Conservation (phyloP, 2,797 vertebrate species). For the Fratercula arctica region DNA sequence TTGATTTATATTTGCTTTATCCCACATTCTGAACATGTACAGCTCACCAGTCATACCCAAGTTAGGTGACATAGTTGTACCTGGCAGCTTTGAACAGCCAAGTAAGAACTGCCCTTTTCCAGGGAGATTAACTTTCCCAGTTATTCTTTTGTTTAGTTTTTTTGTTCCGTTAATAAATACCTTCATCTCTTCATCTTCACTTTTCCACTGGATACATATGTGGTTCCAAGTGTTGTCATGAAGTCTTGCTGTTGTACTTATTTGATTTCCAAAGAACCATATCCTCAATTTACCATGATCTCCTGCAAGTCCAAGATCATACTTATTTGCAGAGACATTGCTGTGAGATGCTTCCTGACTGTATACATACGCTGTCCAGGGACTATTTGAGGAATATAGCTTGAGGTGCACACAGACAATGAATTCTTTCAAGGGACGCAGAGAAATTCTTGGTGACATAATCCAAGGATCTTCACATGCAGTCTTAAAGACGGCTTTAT, state of each 20-base stretch:
- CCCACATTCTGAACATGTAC: conserved; percentile 77
- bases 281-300: conserved; percentile 41
- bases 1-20: conserved; percentile 27
- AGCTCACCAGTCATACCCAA: conserved; percentile 69
- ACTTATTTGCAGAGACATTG: conserved; percentile 8
- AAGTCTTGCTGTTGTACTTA: conserved; percentile 22
- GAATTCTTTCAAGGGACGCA: conserved; percentile 61
- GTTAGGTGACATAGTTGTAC: background rate
- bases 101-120: conserved; percentile 66
- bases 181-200: conserved; percentile 40
- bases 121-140: background rate
- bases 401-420: conserved; percentile 69
- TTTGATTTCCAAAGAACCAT: conserved; percentile 67
- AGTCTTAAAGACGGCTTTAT: conserved; percentile 68
- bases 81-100: conserved; percentile 58
- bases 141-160: background rate
- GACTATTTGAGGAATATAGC: conserved; percentile 21
- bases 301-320: conserved; percentile 69
- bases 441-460: conserved; percentile 59
- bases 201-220: conserved; percentile 69
- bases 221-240: conserved; percentile 43
- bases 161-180: conserved; percentile 55
- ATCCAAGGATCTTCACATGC: conserved; percentile 62
- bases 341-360: conserved; percentile 19
- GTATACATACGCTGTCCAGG: conserved; percentile 70